Base-by-base conservation (phyloP, 1,140 invertebrate genomes). In the Tetranychus cinnabarinus region DNA sequence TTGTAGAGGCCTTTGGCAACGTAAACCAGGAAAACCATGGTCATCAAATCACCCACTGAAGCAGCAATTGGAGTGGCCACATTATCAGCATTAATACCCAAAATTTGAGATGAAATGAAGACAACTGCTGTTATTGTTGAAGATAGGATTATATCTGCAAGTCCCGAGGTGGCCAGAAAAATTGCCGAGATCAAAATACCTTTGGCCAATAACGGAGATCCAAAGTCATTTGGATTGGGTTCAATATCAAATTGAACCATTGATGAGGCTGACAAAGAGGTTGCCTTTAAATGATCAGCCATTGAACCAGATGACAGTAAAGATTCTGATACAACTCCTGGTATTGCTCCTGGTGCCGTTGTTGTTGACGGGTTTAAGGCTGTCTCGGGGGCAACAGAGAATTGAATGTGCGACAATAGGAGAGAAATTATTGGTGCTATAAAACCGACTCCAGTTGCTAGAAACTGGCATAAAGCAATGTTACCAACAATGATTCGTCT, bases 401-500 rank as follows among this genome's bases (percentile, higher is more conserved):
- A 10, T 35, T 83, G 82, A 66, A 90, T 80, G 80, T 81, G 85
- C 35, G 85, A 85, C 72, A 93, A 81, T 13, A 84, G 71, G 52
- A 90, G 81, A 4, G 90, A 88, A 62, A 84, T 86, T 62, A 88
- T 70, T 0, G 87, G 86, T 7, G 88, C 88, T 61, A 96, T 71
- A 70, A 95, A 84, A 10, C 88, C 89, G 34, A 96, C 88, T 33
- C 93, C 83, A 67, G 88, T 86, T 15, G 89, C 89, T 75, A 60
- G 56, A 42, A 46, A 61, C 78, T 95, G 88, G 61, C 91, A 85
- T 34, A 93, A 75, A 56, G 83, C 83, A 68, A 93, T 71, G 74
- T 93, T 95, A 48, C 86, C 87, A 33, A 82, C 72, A 61, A 91
- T 80, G 69, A 92, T 78, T 60, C 80, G 79, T 70, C 80, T 77